Evolutionary conservation across 2,888 invertebrate genomes (phyloP).

Genomic region (Melipona beecheii): DNA sequence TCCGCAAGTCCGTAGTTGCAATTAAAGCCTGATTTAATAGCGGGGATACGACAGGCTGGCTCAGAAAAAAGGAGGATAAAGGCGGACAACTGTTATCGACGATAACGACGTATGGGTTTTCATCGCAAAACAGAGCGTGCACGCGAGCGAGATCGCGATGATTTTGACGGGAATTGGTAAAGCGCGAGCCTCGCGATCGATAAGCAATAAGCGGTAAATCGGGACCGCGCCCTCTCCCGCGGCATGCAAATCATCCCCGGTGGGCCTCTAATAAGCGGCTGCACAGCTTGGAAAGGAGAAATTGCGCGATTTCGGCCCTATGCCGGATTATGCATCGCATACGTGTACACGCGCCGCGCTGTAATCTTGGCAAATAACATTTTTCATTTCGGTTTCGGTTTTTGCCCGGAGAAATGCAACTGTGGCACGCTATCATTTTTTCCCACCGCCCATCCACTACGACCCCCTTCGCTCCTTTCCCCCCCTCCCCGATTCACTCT

Average conservation of each 20-base stretch:
- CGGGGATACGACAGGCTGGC: not conserved
- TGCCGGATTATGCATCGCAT: constrained; percentile 31
- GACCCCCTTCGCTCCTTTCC: not conserved
- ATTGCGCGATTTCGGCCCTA: constrained; percentile 45
- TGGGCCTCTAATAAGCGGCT: constrained; percentile 55
- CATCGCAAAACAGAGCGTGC: constrained; percentile 58
- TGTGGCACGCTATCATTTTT: constrained; percentile 32
- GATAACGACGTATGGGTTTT: constrained; percentile 67
- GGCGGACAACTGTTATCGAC: constrained; percentile 68
- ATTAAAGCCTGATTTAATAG: constrained; percentile 56
- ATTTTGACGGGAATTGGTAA: constrained; percentile 70
- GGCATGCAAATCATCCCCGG: constrained; percentile 69
- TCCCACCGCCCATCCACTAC: not conserved
- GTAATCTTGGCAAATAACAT: constrained; percentile 59
- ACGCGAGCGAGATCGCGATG: constrained; percentile 68
- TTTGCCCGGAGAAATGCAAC: constrained; percentile 28
- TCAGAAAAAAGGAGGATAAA: constrained; percentile 57
- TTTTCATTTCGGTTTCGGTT: constrained; percentile 54
- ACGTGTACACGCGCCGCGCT: constrained; percentile 2
- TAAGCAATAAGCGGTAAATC: constrained; percentile 81
- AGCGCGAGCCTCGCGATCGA: constrained; percentile 60
- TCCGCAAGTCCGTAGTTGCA: constrained; percentile 21
- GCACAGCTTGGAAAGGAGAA: constrained; percentile 47
- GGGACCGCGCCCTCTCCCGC: constrained; percentile 71
- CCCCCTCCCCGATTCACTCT: not conserved